Base-by-base conservation (phyloP, 1,140 invertebrate species). In the Venturia canescens region DNA sequence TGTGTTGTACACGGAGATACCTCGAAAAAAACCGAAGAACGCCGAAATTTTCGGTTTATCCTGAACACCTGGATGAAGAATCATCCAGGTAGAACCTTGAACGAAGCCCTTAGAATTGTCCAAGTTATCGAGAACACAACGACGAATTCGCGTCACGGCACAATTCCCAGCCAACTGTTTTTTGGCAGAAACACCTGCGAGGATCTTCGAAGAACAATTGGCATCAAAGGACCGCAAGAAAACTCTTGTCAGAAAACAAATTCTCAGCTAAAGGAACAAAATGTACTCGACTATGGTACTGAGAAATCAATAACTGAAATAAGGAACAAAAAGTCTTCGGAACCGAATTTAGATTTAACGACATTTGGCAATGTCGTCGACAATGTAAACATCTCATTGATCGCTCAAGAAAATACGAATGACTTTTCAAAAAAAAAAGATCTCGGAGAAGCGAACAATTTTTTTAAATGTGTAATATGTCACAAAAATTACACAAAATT, bases 81-180 rank as follows among this genome's bases (percentile, higher is more conserved):
- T 23, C 86, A 90, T 83, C 85, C 86, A 16, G 80, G 72, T 0
- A 86, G 66, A 15, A 71, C 76, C n/a, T 89, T 87, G 86, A 31
- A 85, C 3, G 85, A 88, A 60, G 87, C 86, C 23, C 70, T 89
- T 9, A 89, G 83, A 60, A 80, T 77, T n/a, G 29, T 89, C 50
- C 88, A 89, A 72, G 85, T 89, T 7, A 26, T 81, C 67, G 83
- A 88, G 50, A 89, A 89, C 48, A 83, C 85, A 15, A 88, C 84
- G 7, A 83, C 82, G n/a, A 69, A 50, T 63, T 78, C 44, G 48
- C 53, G 80, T 7, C 84, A 84, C 57, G 84, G 82, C 27, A 87
- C 82, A 71, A 67, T 85, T 74, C 88, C 88, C 5, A 84, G 83
- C 38, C 85, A 89, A 15, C 23, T 86, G 38, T 48, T 89, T 53